Conservation (phyloP, 2,113 vertebrate genomes). For the Aspidoscelis tigris region DNA sequence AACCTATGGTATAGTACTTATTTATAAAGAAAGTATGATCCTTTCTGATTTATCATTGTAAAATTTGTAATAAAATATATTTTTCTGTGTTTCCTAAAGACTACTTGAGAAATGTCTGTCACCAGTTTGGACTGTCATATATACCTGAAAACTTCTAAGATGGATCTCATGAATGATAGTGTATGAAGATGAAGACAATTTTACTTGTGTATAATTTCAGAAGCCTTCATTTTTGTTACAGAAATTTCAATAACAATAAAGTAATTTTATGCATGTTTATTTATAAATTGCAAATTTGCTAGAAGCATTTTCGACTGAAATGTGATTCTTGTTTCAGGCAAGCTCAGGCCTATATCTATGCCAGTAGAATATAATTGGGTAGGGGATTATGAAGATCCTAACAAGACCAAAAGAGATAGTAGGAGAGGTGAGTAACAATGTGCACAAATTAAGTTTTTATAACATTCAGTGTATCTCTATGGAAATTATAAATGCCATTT, state of each 20-base stretch:
- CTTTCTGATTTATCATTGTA: background rate
- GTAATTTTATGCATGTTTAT: background rate
- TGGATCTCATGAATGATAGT: background rate
- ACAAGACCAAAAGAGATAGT: slow-evolving; percentile 95
- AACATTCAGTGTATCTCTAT: slow-evolving; percentile 20
- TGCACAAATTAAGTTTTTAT: slow-evolving; percentile 28
- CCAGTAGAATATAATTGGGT: slow-evolving; percentile 99
- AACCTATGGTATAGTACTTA: slow-evolving; percentile 86
- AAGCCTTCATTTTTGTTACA: background rate
- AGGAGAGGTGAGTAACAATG: slow-evolving; percentile 92
- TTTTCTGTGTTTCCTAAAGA: too few species aligned
- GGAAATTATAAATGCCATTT: background rate
- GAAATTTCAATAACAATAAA: slow-evolving; percentile 1
- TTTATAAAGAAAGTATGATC: slow-evolving; percentile 43
- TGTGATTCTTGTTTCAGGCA: slow-evolving; percentile 83
- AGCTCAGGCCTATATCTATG: slow-evolving; percentile 97
- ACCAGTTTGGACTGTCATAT: too few species aligned
- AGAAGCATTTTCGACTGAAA: slow-evolving; percentile 23
- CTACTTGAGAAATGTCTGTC: too few species aligned
- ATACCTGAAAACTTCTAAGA: background rate
- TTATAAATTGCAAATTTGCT: slow-evolving; percentile 4
- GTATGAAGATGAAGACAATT: background rate
- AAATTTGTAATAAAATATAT: too few species aligned
- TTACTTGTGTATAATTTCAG: background rate
- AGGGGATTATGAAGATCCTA: slow-evolving; percentile 96